phyloP scores from a whole-genome alignment of 2,113 vertebrate species.

The Dolichotis patagonum region DNA sequence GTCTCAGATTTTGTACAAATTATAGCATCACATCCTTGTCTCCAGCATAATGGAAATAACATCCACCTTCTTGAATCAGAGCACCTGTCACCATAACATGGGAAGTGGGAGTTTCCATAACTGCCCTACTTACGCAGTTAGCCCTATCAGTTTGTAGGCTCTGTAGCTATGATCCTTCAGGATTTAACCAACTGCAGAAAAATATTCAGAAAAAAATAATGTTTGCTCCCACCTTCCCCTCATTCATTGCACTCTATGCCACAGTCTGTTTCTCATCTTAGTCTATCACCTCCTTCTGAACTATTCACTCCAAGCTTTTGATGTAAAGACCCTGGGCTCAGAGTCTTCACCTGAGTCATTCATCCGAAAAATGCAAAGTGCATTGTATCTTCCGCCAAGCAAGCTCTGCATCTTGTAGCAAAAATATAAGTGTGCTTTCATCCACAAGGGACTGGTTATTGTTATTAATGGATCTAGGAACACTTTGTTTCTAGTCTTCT shows the following conservation, averaged over 20 bases:
- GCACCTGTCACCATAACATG: background rate
- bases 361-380: background rate
- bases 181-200: background rate
- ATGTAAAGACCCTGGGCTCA: background rate
- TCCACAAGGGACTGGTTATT: slow-evolving; percentile 97
- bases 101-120: background rate
- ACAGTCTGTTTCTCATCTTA: background rate
- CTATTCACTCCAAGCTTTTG: background rate
- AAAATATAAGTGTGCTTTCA: slow-evolving; percentile 91
- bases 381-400: background rate
- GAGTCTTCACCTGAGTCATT: background rate
- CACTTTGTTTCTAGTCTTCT: slow-evolving; percentile 96
- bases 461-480: slow-evolving; percentile 96
- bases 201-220: background rate
- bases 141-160: background rate
- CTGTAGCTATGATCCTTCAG: too few relatives aligned
- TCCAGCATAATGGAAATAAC: background rate
- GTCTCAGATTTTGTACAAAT: background rate
- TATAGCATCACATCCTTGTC: background rate
- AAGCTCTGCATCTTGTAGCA: background rate
- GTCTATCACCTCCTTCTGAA: background rate
- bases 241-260: background rate
- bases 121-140: background rate
- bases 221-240: background rate
- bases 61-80: background rate